A percentile compares a stretch with the other conserved stretches of the same genome.
phyloP scores from a whole-genome alignment of 2,113 vertebrate genomes.

The Tyrannus savana region DNA sequence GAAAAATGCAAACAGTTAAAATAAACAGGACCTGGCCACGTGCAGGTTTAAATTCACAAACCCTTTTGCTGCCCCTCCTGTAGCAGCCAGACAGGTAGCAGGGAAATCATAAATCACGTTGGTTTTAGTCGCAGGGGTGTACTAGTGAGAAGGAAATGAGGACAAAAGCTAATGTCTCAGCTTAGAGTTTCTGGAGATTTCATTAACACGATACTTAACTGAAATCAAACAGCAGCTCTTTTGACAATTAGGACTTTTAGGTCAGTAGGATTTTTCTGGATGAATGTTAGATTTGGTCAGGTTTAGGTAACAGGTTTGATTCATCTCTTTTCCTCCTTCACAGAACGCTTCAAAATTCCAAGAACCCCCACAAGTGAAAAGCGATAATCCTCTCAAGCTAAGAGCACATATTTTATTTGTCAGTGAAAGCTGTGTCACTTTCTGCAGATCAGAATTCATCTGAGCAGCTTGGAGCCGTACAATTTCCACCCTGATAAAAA shows the following conservation, averaged over 20 bases:
- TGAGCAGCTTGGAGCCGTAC: not conserved
- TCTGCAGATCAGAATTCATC: not conserved
- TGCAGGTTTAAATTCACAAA: not conserved
- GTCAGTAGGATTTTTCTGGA: not conserved
- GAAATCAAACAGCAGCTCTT: not conserved
- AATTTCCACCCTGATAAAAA: not conserved
- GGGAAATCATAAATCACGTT: not conserved
- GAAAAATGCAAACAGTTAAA: not conserved
- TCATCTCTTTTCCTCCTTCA: not conserved
- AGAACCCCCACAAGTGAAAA: accelerated
- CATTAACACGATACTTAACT: not conserved
- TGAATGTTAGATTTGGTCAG: not conserved
- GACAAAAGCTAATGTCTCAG: accelerated
- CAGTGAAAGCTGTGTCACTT: not conserved
- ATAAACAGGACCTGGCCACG: not conserved
- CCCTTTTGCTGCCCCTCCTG: not conserved
- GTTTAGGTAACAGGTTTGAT: not conserved
- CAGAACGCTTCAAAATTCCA: not conserved
- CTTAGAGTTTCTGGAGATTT: not conserved
- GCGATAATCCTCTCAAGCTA: not conserved
- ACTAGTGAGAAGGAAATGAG: not conserved
- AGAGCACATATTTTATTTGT: not conserved
- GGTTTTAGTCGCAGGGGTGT: not conserved
- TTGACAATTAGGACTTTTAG: not conserved
- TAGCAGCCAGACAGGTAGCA: not conserved